Base-by-base conservation (phyloP, 2,797 vertebrate species). In the Ctenochaetus hawaiiensis region DNA sequence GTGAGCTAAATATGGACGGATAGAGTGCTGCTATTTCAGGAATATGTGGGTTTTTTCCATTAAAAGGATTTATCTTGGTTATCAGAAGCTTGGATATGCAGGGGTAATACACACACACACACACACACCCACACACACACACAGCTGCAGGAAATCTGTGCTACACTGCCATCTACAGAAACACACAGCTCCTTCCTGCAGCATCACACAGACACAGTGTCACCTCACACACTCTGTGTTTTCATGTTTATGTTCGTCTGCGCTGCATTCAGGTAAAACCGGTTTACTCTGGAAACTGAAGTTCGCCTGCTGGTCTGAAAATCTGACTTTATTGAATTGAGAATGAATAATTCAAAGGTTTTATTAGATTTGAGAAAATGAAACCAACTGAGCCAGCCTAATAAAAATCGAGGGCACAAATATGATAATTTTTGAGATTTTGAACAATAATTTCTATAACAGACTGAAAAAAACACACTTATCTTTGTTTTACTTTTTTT, bases 81-180 rank as follows among this genome's bases (percentile, higher is more conserved):
- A 73, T 87, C 78, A 75, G 49, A 59, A 52, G 44, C 48, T 72
- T 62, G 10, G 61, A 70, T 56, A 67, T 71, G 37, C 22, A 16
- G n/a, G 13, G 26, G 26, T 26, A 26, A 26, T 26, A 26, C 26
- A 26, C 26, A 26, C 26, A 26, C 30, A 41, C 49, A 41, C 23
- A 17, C 3, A 53, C 14, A 23, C 49, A 51, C 44, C 34, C 51
- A 51, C 17, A 59, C 23, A 52, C 52, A 57, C 39, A 72, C 39
- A 22, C 13, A 68, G 49, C 30, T 60, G 65, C 60, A 79, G 43
- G 49, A 87, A 80, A 77, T 82, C 66, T 85, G 90, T 82, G 77
- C 89, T 81, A 87, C 84, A 93, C 89, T 93, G 93, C 94, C 93
- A 90, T 87, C 92, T 94, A 92, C 89, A 91, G 94, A 92, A 80